These are phyloP conservation scores for Onychostruthus taczanowskii DNA, from an alignment of 2,113 vertebrate genomes.

Conservation along the genomic window DNA sequence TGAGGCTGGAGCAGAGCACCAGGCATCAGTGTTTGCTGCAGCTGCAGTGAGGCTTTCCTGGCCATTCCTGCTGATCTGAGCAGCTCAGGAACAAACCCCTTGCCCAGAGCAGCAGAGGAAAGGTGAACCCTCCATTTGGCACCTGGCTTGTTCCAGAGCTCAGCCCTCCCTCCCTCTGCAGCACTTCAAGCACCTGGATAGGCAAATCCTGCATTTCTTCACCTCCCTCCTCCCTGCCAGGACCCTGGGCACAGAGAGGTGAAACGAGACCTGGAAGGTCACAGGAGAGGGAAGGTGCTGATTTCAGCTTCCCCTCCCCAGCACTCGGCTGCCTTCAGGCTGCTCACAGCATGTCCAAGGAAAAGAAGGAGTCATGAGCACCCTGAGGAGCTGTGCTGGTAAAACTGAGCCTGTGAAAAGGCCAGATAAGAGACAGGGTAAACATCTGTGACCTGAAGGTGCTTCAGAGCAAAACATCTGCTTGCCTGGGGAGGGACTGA, in stretches of 20 bases:
- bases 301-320: background rate
- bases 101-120: background rate
- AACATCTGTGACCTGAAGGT: background rate
- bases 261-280: background rate
- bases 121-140: background rate
- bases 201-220: background rate
- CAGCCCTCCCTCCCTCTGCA: background rate
- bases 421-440: rapidly evolving
- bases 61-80: background rate
- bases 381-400: background rate
- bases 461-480: background rate
- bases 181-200: background rate
- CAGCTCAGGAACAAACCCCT: background rate
- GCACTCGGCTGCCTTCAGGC: background rate
- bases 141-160: background rate
- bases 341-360: background rate
- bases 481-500: background rate
- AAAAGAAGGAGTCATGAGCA: background rate
- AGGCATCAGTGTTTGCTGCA: background rate
- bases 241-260: background rate
- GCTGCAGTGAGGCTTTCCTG: background rate
- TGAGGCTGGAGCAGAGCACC: background rate
- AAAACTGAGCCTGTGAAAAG: background rate
- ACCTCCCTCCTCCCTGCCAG: background rate
- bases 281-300: background rate